A percentile compares a stretch with the other conserved stretches of the same genome.
phyloP scores from a whole-genome alignment of 1,140 invertebrate species.

The Oedothorax gibbosus region DNA sequence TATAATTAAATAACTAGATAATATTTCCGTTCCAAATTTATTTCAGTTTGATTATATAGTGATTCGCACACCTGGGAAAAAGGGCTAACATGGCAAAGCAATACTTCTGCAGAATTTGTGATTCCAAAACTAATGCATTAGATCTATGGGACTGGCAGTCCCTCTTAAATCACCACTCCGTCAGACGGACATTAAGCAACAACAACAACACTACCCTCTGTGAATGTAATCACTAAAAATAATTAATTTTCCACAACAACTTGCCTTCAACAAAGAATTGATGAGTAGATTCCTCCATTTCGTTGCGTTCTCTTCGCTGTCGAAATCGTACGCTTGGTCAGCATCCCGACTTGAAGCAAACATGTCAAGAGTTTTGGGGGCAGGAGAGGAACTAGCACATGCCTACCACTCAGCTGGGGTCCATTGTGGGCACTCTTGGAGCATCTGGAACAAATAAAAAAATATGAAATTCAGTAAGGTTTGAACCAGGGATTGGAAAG shows the following conservation, averaged over 20 bases:
- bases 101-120: no score
- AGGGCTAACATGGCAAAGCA: no score
- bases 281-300: conserved; percentile 92
- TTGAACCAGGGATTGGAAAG: no score
- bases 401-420: conserved; percentile 45
- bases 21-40: no score
- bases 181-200: no score
- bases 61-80: no score
- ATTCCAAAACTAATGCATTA: no score
- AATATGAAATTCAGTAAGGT: neutral
- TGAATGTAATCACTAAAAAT: neutral
- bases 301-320: conserved; percentile 84
- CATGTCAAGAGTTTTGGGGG: conserved; percentile 62
- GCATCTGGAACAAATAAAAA: conserved; percentile 32
- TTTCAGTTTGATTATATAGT: no score
- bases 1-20: no score
- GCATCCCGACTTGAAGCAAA: conserved; percentile 62
- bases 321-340: conserved; percentile 79
- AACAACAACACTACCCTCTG: no score
- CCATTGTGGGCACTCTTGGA: conserved; percentile 36
- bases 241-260: neutral
- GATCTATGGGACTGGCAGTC: no score
- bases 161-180: no score
- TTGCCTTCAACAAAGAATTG: conserved; percentile 72
- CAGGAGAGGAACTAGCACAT: neutral